phyloP scores from a whole-genome alignment of 2,797 vertebrate genomes.

The Hydrolagus colliei region DNA sequence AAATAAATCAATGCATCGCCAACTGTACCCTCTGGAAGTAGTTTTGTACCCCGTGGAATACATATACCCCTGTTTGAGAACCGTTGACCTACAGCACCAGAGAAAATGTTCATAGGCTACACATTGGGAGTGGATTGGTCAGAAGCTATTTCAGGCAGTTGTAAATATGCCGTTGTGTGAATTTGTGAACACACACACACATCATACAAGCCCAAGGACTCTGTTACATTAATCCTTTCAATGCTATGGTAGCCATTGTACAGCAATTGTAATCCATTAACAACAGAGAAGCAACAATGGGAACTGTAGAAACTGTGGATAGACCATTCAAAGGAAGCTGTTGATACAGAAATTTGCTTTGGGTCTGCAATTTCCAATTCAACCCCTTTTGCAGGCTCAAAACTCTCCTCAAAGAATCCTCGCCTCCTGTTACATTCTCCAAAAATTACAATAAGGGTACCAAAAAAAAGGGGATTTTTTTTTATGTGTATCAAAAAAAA shows the following conservation, averaged over 20 bases:
- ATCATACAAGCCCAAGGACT: not conserved
- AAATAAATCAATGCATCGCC: too few relatives aligned
- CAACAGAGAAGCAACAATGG: not conserved
- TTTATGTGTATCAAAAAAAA: too few relatives aligned
- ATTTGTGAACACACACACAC: not conserved
- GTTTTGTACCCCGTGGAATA: too few relatives aligned
- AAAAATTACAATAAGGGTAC: too few relatives aligned
- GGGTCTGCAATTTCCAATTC: not conserved
- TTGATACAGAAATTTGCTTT: not conserved
- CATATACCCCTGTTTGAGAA: too few relatives aligned
- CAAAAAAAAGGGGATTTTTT: too few relatives aligned
- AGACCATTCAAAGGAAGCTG: not conserved
- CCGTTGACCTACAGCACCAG: not conserved
- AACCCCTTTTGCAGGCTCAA: too few relatives aligned
- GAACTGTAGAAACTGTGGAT: not conserved
- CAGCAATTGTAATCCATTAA: not conserved
- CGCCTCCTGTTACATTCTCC: too few relatives aligned
- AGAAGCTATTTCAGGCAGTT: too few relatives aligned
- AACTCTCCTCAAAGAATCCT: too few relatives aligned
- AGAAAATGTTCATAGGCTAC: conserved; percentile 2
- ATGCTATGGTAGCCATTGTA: not conserved
- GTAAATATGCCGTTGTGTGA: not conserved
- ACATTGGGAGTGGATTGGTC: not conserved
- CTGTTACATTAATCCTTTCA: conserved; percentile 20
- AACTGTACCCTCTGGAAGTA: too few relatives aligned